Percentiles rank a stretch among this genome's conserved stretches.
Conservation (phyloP, 2,888 invertebrate species). For the Tuberolachnus salignus region DNA sequence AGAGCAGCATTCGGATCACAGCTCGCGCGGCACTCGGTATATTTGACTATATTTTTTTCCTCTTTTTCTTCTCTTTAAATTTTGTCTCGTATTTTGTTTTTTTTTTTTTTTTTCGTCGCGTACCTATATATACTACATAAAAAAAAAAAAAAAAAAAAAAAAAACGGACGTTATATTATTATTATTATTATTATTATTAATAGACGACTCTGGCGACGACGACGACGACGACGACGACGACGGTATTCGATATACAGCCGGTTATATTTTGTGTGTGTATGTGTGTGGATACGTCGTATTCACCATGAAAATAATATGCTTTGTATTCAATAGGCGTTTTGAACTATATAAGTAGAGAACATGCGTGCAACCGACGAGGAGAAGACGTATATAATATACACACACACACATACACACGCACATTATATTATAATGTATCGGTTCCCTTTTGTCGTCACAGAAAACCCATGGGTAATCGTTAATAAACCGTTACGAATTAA, state of each 20-base stretch:
- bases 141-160: too few relatives aligned
- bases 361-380: slow-evolving; percentile 53
- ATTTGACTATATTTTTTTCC: too few relatives aligned
- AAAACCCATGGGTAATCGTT: slow-evolving; percentile 59
- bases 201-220: slow-evolving; percentile 2
- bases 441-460: slow-evolving; percentile 58
- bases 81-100: slow-evolving; percentile 5
- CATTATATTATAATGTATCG: slow-evolving; percentile 27
- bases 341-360: slow-evolving; percentile 16
- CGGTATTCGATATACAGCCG: neutral
- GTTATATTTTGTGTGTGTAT: slow-evolving; percentile 14
- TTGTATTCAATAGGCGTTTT: slow-evolving; percentile 44
- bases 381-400: slow-evolving; percentile 27
- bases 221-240: slow-evolving; percentile 1
- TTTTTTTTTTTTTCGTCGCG: neutral
- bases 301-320: slow-evolving; percentile 46
- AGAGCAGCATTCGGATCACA: too few relatives aligned
- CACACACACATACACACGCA: neutral
- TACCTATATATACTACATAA: neutral
- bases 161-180: slow-evolving; percentile 35
- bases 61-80: neutral
- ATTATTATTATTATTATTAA: slow-evolving; percentile 39
- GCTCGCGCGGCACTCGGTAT: too few relatives aligned
- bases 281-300: slow-evolving; percentile 42
- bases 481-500: slow-evolving; percentile 60